These are phyloP conservation scores for Natrix natrix DNA, from an alignment of 2,797 vertebrate species.

Conservation along the genomic window DNA sequence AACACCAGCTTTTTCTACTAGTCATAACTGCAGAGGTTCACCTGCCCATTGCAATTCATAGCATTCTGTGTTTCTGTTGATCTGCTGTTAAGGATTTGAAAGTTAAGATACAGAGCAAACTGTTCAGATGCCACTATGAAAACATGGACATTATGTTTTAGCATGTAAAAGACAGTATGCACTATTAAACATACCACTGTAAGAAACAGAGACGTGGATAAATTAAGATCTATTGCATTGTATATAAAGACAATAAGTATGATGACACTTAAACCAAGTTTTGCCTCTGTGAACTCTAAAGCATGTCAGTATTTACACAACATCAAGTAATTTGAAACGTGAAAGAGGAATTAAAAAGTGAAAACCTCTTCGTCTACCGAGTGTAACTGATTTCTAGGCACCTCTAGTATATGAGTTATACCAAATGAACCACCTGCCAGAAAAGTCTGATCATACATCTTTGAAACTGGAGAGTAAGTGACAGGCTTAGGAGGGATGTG, in stretches of 20 bases:
- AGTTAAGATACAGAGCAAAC: neutral
- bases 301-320: neutral
- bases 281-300: neutral
- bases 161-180: neutral
- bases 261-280: neutral
- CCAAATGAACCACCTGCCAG: neutral
- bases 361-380: neutral
- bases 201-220: neutral
- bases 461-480: neutral
- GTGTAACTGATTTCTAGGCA: neutral
- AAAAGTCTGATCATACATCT: neutral
- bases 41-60: neutral
- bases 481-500: neutral
- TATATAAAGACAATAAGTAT: neutral
- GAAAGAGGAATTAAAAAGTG: neutral
- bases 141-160: neutral
- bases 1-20: neutral
- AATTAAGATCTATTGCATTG: neutral
- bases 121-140: neutral
- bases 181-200: neutral
- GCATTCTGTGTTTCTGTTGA: neutral
- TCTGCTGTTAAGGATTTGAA: neutral
- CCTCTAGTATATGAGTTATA: neutral
- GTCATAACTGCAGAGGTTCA: neutral
- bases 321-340: neutral